These are phyloP conservation scores for Listronotus oregonensis DNA, from an alignment of 1,140 invertebrate species.

Conservation along the genomic window DNA sequence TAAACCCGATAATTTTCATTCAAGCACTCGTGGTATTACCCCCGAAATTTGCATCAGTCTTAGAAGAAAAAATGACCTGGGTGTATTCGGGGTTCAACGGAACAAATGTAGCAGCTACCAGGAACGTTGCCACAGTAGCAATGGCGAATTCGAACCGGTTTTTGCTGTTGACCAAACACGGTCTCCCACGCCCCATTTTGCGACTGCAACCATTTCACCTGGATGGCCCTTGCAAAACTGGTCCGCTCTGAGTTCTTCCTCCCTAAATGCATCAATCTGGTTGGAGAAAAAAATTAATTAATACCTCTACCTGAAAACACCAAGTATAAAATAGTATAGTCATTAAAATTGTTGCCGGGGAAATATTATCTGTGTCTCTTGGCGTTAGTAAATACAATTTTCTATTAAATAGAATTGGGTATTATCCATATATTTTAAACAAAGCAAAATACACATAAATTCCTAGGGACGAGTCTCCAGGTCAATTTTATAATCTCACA, in stretches of 20 bases:
- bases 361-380: too few species aligned
- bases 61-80: slow-evolving; percentile 56
- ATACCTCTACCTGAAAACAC: slow-evolving; percentile 7
- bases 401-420: too few species aligned
- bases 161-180: slow-evolving; percentile 64
- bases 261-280: slow-evolving; percentile 59
- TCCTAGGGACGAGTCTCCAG: too few species aligned
- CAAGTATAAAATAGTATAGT: not conserved
- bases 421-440: too few species aligned
- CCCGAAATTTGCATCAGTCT: slow-evolving; percentile 62
- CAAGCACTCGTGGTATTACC: too few species aligned
- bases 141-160: slow-evolving; percentile 64
- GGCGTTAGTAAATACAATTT: too few species aligned
- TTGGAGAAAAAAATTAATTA: slow-evolving; percentile 33
- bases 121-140: slow-evolving; percentile 59
- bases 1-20: too few species aligned
- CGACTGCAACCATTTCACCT: slow-evolving; percentile 46
- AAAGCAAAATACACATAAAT: too few species aligned
- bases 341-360: slow-evolving; percentile 1
- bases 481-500: too few species aligned
- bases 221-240: slow-evolving; percentile 58
- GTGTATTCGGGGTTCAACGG: slow-evolving; percentile 67
- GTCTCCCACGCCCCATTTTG: slow-evolving; percentile 59
- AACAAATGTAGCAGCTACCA: slow-evolving; percentile 62
- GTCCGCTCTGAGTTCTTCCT: slow-evolving; percentile 53